Evolutionary conservation across 1,140 invertebrate genomes (phyloP).

Genomic region (Euglossa dilemma): DNA sequence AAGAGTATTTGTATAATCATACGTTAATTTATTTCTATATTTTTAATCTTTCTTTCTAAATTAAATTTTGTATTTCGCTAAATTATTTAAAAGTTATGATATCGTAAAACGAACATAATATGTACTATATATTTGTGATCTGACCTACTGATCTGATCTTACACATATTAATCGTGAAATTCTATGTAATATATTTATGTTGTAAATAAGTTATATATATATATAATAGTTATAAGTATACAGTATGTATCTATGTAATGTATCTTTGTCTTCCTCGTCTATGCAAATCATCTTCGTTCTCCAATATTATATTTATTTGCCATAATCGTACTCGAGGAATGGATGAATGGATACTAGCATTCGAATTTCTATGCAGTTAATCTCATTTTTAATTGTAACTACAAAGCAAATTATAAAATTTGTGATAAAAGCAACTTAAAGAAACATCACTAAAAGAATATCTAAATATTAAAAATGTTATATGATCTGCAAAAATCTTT

Average conservation of each 20-base stretch:
- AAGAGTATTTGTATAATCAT: background rate
- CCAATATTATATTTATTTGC: slow-evolving; percentile 19
- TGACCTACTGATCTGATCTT: background rate
- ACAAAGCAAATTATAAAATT: background rate
- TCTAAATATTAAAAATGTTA: background rate
- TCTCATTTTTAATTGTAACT: background rate
- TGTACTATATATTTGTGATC: background rate
- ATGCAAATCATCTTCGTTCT: slow-evolving; percentile 6
- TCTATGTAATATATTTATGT: slow-evolving; percentile 4
- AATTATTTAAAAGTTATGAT: background rate
- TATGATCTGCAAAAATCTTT: too few relatives aligned
- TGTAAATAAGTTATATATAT: slow-evolving; percentile 34
- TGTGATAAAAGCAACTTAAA: too few relatives aligned
- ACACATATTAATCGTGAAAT: background rate
- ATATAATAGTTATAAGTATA: slow-evolving; percentile 14
- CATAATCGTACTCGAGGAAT: slow-evolving; percentile 4
- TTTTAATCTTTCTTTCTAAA: background rate
- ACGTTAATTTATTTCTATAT: too few relatives aligned
- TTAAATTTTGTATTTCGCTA: background rate
- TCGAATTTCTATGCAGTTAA: too few relatives aligned
- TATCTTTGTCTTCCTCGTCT: slow-evolving; percentile 1
- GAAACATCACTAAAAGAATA: too few relatives aligned
- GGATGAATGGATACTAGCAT: background rate
- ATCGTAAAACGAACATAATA: background rate
- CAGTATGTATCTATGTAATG: slow-evolving; percentile 7